These are phyloP conservation scores for Sebastolobus altivelis DNA, from an alignment of 2,797 vertebrate species.

Conservation along the genomic window DNA sequence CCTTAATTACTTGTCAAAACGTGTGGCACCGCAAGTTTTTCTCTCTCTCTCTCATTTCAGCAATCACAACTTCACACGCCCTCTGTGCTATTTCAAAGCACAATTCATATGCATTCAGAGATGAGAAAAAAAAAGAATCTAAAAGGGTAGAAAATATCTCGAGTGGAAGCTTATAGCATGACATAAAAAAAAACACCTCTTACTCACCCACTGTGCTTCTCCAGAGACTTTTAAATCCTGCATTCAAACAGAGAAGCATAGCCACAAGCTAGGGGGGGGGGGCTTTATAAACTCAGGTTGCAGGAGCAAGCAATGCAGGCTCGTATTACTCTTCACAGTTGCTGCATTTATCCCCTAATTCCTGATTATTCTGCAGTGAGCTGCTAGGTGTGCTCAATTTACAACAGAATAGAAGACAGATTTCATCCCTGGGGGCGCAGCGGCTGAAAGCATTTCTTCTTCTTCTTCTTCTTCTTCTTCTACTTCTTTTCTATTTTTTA, in stretches of 20 bases:
- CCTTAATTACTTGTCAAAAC: conserved; percentile 72
- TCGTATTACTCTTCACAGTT: conserved; percentile 78
- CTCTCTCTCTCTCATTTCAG: conserved; percentile 28
- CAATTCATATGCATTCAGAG: conserved; percentile 44
- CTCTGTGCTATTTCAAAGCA: conserved; percentile 55
- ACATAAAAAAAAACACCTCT: conserved; percentile 74
- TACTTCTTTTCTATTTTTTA: conserved; percentile 70
- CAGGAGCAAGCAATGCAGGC: conserved; percentile 65
- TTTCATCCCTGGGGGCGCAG: conserved; percentile 66
- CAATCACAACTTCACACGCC: conserved; percentile 47
- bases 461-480: conserved; percentile 7
- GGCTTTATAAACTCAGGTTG: conserved; percentile 72
- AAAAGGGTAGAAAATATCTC: conserved; percentile 64
- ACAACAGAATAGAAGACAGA: conserved; percentile 80
- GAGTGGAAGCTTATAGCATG: conserved; percentile 72
- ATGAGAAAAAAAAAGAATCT: conserved; percentile 34
- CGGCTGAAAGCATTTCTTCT: conserved; percentile 63
- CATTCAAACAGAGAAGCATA: conserved; percentile 69
- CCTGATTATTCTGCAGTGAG: conserved; percentile 82
- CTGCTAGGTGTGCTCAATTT: conserved; percentile 83
- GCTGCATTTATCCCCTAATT: conserved; percentile 83
- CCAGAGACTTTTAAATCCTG: conserved; percentile 73
- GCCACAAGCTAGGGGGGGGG: conserved; percentile 49
- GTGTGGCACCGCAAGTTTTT: conserved; percentile 38
- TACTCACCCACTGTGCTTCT: conserved; percentile 72